Evolutionary conservation across 1,140 invertebrate genomes (phyloP), one percentile per base, ranked within the genome.

Genomic region (Hylaeus anthracinus): DNA sequence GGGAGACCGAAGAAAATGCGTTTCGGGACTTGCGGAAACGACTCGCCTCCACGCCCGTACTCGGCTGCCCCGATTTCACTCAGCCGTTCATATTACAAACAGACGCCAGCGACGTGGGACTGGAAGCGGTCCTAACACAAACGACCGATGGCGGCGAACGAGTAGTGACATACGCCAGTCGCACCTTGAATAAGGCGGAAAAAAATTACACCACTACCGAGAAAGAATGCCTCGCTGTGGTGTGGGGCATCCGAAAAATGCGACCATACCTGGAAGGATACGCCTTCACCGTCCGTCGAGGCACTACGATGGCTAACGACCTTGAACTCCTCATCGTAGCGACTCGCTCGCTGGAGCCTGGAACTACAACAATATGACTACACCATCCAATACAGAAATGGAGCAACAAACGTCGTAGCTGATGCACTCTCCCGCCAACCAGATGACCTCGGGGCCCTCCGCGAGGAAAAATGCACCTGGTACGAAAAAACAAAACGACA

Each of bases 1-100:
- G 3, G 2, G 3, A 81, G 5, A 65, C 56, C 10, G 79, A 88
- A 56, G 83, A 88, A 48, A 79, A 79, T 14, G 86, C 88, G 37
- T 89, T 74, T 37, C 12, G 10, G 43, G 1, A 8, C 5, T 26
- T 8, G 41, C 0, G 6, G 75, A 67, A n/a, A 3, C 45, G 6
- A 3, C 45, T 45, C 45, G 45, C 45, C 6, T 3, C 45, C 45
- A 6, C 45, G 3, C 72, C 72, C 4, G 43, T 74, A 0, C 39
- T 74, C 3, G 64, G 73, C 0, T 72, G 82, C 6, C 77, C 78
- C 1, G 74, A 77, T 39, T 77, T 70, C 14, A 39, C 1, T 1
- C 15, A 1, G 63, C 74, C 41, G 39, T 67, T 67, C 26, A 53
- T 3, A 1, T 43, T 66, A 3, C 64, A 66, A 39, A 66, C 43